Evolutionary conservation across 2,888 invertebrate genomes (phyloP).

Genomic region (Xylota segnis): DNA sequence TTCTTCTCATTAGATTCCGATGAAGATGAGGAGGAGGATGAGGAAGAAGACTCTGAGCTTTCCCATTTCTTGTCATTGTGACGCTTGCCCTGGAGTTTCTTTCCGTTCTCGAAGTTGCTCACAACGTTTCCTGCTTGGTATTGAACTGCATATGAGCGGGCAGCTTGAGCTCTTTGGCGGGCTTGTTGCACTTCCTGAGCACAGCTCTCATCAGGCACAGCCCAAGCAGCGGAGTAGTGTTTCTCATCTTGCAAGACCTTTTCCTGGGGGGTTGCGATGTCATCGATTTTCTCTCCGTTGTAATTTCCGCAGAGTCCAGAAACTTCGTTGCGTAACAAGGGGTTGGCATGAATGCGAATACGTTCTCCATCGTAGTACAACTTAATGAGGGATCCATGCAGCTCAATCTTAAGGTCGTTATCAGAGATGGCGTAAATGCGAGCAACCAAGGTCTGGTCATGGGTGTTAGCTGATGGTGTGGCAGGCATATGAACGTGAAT

Average conservation of each 20-base stretch:
- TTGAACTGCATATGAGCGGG: conserved; percentile 82
- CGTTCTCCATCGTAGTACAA: conserved; percentile 87
- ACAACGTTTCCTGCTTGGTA: conserved; percentile 84
- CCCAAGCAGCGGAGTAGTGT: conserved; percentile 86
- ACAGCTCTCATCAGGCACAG: conserved; percentile 85
- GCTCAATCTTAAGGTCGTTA: conserved; percentile 86
- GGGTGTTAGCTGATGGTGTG: conserved; percentile 60
- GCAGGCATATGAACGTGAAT: conserved; percentile 82
- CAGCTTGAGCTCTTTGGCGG: conserved; percentile 84
- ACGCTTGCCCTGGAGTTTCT: conserved; percentile 52
- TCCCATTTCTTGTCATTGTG: conserved; percentile 64
- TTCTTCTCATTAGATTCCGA: conserved; percentile 56
- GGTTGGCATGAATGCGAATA: conserved; percentile 84
- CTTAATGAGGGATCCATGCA: conserved; percentile 85
- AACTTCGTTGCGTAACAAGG: conserved; percentile 86
- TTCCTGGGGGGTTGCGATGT: conserved; percentile 87
- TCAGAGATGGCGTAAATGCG: conserved; percentile 85
- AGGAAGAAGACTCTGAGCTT: conserved; percentile 64
- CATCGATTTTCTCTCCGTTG: conserved; percentile 86
- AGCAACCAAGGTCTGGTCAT: conserved; percentile 82
- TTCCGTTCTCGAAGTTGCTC: conserved; percentile 81
- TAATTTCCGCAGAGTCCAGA: conserved; percentile 89
- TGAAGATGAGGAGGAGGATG: conserved; percentile 58
- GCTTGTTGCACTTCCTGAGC: conserved; percentile 84
- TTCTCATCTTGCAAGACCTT: conserved; percentile 85